Evolutionary conservation across 2,797 vertebrate species (phyloP).

Genomic region (Ctenopoma multispine): DNA sequence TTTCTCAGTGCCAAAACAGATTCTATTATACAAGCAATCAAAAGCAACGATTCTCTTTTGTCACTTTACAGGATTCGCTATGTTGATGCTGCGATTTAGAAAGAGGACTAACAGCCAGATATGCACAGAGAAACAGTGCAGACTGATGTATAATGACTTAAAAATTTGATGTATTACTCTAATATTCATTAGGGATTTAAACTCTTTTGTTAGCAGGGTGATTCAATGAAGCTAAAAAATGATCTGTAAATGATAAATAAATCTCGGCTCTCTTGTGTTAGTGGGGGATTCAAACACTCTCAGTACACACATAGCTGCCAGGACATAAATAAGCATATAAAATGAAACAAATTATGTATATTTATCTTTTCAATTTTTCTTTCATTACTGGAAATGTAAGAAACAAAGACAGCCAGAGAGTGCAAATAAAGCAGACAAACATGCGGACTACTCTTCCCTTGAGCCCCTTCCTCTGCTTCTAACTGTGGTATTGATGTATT

Average conservation of each 20-base stretch:
- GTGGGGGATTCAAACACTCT: slow-evolving; percentile 30
- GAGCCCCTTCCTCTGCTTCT: slow-evolving; percentile 74
- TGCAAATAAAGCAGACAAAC: slow-evolving; percentile 72
- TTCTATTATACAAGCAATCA: neutral
- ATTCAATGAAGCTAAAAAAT: slow-evolving; percentile 22
- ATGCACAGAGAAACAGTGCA: neutral
- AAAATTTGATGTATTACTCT: slow-evolving; percentile 23
- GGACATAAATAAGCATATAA: slow-evolving; percentile 34
- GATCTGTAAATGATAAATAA: slow-evolving; percentile 33
- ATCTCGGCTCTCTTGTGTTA: slow-evolving; percentile 27
- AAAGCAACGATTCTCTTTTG: neutral
- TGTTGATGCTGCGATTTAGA: slow-evolving; percentile 9
- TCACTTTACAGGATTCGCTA: slow-evolving; percentile 5
- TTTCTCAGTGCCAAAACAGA: neutral
- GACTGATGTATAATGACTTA: slow-evolving; percentile 17
- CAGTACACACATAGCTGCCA: slow-evolving; percentile 31
- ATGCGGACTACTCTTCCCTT: slow-evolving; percentile 71
- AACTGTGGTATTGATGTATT: slow-evolving; percentile 86
- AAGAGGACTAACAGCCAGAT: slow-evolving; percentile 4
- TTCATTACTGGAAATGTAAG: slow-evolving; percentile 43
- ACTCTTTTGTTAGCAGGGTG: slow-evolving; percentile 16
- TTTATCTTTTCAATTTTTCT: slow-evolving; percentile 57
- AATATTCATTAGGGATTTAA: slow-evolving; percentile 34
- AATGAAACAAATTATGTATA: slow-evolving; percentile 44
- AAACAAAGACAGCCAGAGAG: slow-evolving; percentile 50